Evolutionary conservation across 2,113 vertebrate genomes (phyloP).

Genomic region (Nansenia antarctica): DNA sequence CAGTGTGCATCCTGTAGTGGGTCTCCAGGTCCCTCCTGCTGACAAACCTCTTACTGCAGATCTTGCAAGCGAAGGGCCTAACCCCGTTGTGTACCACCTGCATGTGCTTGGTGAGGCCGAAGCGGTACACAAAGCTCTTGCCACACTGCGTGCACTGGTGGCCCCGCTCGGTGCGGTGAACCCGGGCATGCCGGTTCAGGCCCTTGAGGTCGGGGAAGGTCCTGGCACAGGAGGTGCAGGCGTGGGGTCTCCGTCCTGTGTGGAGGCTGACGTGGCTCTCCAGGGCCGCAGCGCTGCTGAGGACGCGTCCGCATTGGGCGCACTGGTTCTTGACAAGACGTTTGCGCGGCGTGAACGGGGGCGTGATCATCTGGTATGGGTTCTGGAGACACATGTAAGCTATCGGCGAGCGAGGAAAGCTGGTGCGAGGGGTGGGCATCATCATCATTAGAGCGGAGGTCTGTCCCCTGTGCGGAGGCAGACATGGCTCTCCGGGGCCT

Average conservation of each 20-base stretch:
- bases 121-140: conserved; percentile 72
- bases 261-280: conserved; percentile 71
- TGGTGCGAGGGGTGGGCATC: too few species aligned
- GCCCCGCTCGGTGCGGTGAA: conserved; percentile 67
- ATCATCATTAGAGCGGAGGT: too few species aligned
- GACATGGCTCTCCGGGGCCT: too few species aligned
- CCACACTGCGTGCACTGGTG: conserved; percentile 69
- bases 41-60: conserved; percentile 70
- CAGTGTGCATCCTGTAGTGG: conserved; percentile 81
- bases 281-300: conserved; percentile 63
- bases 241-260: conserved; percentile 55
- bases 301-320: conserved; percentile 66
- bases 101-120: conserved; percentile 68
- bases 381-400: conserved; percentile 15
- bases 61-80: conserved; percentile 69
- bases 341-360: conserved; percentile 52
- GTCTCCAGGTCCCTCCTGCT: conserved; percentile 67
- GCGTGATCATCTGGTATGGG: conserved; percentile 35
- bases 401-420: not conserved
- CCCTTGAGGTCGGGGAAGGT: conserved; percentile 61
- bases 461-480: too few species aligned
- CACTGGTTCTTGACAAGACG: conserved; percentile 68
- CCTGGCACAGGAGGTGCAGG: conserved; percentile 67
- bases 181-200: conserved; percentile 66
- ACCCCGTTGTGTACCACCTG: conserved; percentile 66